phyloP scores from a whole-genome alignment of 2,797 vertebrate species.

The Alca torda region DNA sequence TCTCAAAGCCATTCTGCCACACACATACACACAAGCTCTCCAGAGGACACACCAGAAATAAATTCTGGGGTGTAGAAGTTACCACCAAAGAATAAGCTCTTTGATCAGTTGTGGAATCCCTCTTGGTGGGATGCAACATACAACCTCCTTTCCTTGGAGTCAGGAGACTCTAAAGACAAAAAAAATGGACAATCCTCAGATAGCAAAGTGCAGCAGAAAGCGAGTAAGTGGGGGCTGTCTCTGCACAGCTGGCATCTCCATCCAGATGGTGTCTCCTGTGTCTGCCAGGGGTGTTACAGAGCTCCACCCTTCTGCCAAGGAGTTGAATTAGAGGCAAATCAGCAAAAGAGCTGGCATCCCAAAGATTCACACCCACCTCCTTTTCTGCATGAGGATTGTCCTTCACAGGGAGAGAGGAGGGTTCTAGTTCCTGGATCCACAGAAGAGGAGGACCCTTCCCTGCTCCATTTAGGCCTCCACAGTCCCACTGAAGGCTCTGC shows the following conservation, averaged over 20 bases:
- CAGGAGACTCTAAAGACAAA: background rate
- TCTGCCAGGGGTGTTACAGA: background rate
- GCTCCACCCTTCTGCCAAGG: fast-evolving
- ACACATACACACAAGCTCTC: background rate
- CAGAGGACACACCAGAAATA: background rate
- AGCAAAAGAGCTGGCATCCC: background rate
- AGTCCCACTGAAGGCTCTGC: background rate
- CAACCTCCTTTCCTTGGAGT: background rate
- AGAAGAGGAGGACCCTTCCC: background rate
- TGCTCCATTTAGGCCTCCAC: background rate
- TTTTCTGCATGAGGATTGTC: background rate
- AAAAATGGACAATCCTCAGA: background rate
- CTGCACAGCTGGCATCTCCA: background rate
- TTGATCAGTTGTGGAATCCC: background rate
- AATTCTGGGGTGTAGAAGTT: background rate
- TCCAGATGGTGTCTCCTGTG: background rate
- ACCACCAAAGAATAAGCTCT: background rate
- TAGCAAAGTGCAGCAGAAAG: background rate
- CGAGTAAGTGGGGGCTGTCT: background rate
- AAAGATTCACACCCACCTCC: background rate
- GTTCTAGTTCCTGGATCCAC: background rate
- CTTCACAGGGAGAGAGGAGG: background rate
- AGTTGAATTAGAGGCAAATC: background rate
- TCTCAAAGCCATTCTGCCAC: background rate
- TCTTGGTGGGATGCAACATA: background rate